Evolutionary conservation across 1,140 invertebrate genomes (phyloP), one percentile per base, ranked within the genome.

Genomic region (Dendrolimus kikuchii): DNA sequence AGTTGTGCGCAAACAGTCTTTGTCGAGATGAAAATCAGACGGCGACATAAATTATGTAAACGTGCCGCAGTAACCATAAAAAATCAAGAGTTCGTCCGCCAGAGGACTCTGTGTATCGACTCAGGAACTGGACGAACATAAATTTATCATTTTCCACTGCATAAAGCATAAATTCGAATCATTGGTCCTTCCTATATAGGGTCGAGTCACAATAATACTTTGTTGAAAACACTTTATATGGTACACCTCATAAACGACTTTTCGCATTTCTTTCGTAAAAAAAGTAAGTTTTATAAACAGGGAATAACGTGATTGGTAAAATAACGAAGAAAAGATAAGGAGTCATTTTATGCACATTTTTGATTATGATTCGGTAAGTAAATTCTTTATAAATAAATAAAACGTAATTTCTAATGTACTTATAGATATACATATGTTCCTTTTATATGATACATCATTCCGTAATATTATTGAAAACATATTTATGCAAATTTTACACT

Each of bases 71-170:
- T 82, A 76, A 82, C 74, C 70, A 71, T 86, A 82, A 86, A 85
- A 81, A 80, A 79, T 75, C 69, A 79, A 71, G 73, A 75, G 64
- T 64, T 64, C 71, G 57, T 72, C 66, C 71, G 62, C 51, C 53
- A 40, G 55, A 73, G 71, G 43, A 71, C 64, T 69, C 61, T 64
- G 67, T 74, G 71, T 73, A 77, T 74, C 57, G 73, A 59, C 54
- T 65, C 68, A 82, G 80, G 77, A 81, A 82, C 80, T 82, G 82
- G 82, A 83, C 82, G 66, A 58, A 59, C 71, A 81, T 86, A 86
- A 86, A 86, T 84, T 86, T 86, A 80, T 86, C 70, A 82, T 84
- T 86, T 86, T 86, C 82, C 81, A 77, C 77, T 77, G 82, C 82
- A 84, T 84, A 84, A 86, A 86, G 74, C 82, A 80, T 83, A 86